Base-by-base conservation (phyloP, 2,888 invertebrate genomes). In the Lamellibrachia columna region DNA sequence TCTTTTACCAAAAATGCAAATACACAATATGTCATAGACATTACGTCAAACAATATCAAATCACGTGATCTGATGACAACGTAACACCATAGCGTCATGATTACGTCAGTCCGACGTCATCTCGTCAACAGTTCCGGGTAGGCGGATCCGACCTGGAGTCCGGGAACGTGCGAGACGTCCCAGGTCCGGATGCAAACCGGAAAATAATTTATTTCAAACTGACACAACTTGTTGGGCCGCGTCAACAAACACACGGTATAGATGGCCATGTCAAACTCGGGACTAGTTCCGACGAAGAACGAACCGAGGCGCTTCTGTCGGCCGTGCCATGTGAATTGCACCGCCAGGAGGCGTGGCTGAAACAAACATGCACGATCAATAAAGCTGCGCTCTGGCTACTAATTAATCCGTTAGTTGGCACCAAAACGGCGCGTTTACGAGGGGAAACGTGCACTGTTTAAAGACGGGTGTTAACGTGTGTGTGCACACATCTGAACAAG, bases 211-310 rank as follows among this genome's bases (percentile, higher is more conserved):
- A 75, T 75, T 75, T 75, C 75, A 75, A 75, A 75, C 75, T 75
- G 92, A 60, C 94, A 94, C 52, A 75, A 52, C 93, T 97, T 97
- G 95, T 98, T 98, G 0, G 98, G 97, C 92, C 98, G 97, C 22
- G 98, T 97, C 91, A 98, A 97, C 96, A 98, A 98, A 96, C 99
- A 99, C 6, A 98, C 97, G 0, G 98, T 98, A 96, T 98, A 99
- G 3, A 99, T 96, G 0, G 99, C 98, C 97, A 99, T 97, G 96
- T 99, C 99, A 94, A 99, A 97, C 96, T 99, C 99, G 0, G 99
- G 99, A 92, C 98, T 98, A 6, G 96, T 94, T 90, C 96, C 95
- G 93, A 95, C 93, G 93, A 96, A 95, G 55, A 93, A 52, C 28
- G 93, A 93, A 3, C 92, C 91, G 90, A 93, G 93, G 2, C 93